Conservation (phyloP, 1,140 invertebrate genomes). For the Zaprionus kolodkinae region DNA sequence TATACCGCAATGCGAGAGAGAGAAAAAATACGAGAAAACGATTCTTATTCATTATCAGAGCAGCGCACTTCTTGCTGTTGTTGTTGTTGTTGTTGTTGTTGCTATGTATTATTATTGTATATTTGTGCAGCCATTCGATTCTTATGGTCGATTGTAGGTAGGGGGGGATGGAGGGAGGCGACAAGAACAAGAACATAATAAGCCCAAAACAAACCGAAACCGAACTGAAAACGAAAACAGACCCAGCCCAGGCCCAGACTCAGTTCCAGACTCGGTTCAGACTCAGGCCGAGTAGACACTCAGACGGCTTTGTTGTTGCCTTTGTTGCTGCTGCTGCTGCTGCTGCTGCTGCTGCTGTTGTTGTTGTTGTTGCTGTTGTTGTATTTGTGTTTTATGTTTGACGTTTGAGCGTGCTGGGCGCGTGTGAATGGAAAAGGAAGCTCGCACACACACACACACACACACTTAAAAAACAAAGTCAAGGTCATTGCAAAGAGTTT, state of each 20-base stretch:
- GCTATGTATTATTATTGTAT: slow-evolving; percentile 50
- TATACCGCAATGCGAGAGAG: slow-evolving; percentile 38
- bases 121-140: slow-evolving; percentile 69
- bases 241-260: slow-evolving; percentile 27
- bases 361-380: slow-evolving; percentile 53
- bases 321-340: slow-evolving; percentile 13
- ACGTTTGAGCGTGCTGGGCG: slow-evolving; percentile 80
- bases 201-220: slow-evolving; percentile 52
- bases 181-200: slow-evolving; percentile 41
- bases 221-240: slow-evolving; percentile 23
- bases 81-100: slow-evolving; percentile 39
- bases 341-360: too few species aligned
- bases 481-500: slow-evolving; percentile 84
- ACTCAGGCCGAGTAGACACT: slow-evolving; percentile 75
- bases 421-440: slow-evolving; percentile 81
- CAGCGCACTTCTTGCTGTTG: slow-evolving; percentile 41
- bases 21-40: slow-evolving; percentile 33
- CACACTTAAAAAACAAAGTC: slow-evolving; percentile 72
- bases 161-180: not conserved
- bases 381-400: slow-evolving; percentile 76
- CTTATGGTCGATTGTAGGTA: slow-evolving; percentile 17
- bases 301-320: slow-evolving; percentile 71
- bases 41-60: slow-evolving; percentile 73
- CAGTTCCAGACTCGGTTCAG: slow-evolving; percentile 45
- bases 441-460: slow-evolving; percentile 42